Base-by-base conservation (phyloP, 2,888 invertebrate species). In the Xestia ashworthii region DNA sequence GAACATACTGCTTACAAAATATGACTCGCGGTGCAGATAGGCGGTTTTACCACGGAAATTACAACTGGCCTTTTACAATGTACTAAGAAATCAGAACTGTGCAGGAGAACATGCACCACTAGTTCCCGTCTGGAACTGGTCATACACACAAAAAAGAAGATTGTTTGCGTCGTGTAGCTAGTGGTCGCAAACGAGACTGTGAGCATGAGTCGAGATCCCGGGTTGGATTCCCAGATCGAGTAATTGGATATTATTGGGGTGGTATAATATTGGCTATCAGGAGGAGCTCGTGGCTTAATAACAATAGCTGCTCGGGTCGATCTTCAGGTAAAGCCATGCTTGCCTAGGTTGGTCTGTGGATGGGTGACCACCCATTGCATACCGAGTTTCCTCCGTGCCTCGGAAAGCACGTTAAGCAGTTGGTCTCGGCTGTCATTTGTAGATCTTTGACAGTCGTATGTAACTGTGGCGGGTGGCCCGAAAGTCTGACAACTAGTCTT, bases 11-110 rank as follows among this genome's bases (percentile, higher is more conserved):
- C 32, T 32, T 32, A 32, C 32, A 32, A 32, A 32, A 32, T 32
- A 32, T 32, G 32, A 32, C 32, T 44, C 44, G 44, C 58, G 6
- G 25, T 58, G 58, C 41, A 65, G 64, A 38, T n/a, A 60, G 32
- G 32, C 46, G 71, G 46, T 60, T 71, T 71, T 62, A n/a, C 60
- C 32, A 72, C 67, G 67, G 72, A 72, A 67, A 67, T 67, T 41
- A 67, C 11, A 38, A 67, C 32, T 50, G 50, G 41, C 14, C 67
- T 53, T 72, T 67, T 41, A 22, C 41, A 50, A 67, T 25, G 66
- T 72, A 72, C 72, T 14, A 72, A 25, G 71, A 19, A 1, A 50
- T 50, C 38, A 58, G n/a, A 64, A 64, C 22, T n/a, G 22, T 64
- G 41, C 64, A 22, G 64, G 41, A 22, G 64, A 44, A 9, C 44